Evolutionary conservation across 1,140 invertebrate species (phyloP), one percentile per base, ranked within the genome.

Genomic region (Brachionus asplanchnoidis): DNA sequence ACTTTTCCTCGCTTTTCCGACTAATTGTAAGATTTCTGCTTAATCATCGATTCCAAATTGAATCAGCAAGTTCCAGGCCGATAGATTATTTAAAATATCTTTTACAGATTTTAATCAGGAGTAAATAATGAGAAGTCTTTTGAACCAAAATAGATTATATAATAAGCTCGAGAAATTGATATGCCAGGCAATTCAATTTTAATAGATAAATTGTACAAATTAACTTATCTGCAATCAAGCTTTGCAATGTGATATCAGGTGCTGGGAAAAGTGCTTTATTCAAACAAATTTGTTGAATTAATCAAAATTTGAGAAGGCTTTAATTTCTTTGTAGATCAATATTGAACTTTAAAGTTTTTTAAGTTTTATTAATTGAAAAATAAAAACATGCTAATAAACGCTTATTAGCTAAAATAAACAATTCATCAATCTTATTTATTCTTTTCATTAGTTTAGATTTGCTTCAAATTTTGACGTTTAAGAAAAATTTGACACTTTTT

Each of bases 41-140:
- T 60, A 60, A 60, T 60, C 53, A 60, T 60, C 53, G 53, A 60
- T 60, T 60, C 53, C 53, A 60, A 60, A 60, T 60, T 60, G 53
- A 60, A 60, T 20, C n/a, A 60, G 53, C 53, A 60, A 60, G 53
- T 60, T 60, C 53, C 53, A 60, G 53, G 8, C 53, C 17, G 17
- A 60, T 60, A 26, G 53, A 60, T 60, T 60, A 60, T 60, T 60
- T 20, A 20, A 60, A 20, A 17, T 60, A 60, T 60, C 53, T 60
- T 60, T 60, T 20, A 60, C 53, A 60, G 53, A 60, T 60, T 60
- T 9, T 60, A 60, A 60, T 60, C 53, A 60, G 53, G 7, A 26
- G 53, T 60, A 60, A 60, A 60, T 60, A 60, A 60, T 60, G 53
- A 60, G 53, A 60, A 20, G 53, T 60, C 53, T 60, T 60, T 60